These are phyloP conservation scores for Lasioglossum baleicum DNA, from an alignment of 1,140 invertebrate species.

Conservation along the genomic window DNA sequence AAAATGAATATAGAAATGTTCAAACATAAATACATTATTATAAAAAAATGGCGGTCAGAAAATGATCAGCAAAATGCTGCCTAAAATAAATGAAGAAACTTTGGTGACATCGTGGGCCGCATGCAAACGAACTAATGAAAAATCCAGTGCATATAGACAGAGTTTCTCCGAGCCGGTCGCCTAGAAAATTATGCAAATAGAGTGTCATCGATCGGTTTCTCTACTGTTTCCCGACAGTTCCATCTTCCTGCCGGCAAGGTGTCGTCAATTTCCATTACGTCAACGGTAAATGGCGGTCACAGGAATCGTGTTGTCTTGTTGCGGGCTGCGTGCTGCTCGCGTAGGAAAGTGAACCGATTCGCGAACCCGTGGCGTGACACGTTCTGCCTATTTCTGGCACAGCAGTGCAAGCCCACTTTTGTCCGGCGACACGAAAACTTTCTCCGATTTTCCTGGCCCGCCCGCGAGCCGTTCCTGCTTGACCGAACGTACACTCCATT, in stretches of 20 bases:
- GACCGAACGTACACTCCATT: too few relatives aligned
- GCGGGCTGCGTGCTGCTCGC: background rate
- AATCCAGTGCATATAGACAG: too few relatives aligned
- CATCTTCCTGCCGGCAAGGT: background rate
- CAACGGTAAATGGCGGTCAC: conserved; percentile 25
- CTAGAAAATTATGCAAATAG: conserved; percentile 1
- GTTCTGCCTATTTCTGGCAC: conserved; percentile 61
- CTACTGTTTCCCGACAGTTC: background rate
- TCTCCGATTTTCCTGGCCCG: conserved; percentile 67
- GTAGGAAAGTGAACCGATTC: conserved; percentile 70
- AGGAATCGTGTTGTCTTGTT: conserved; percentile 13
- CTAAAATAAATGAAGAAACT: too few relatives aligned
- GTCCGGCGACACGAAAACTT: conserved; percentile 64
- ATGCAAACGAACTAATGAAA: too few relatives aligned
- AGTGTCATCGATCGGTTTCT: conserved; percentile 18
- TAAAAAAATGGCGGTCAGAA: too few relatives aligned
- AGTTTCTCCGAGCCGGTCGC: too few relatives aligned
- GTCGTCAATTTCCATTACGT: conserved; percentile 44
- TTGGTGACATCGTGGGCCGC: too few relatives aligned
- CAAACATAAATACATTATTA: too few relatives aligned
- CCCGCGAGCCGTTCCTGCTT: background rate
- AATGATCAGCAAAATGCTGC: too few relatives aligned
- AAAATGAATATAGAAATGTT: too few relatives aligned
- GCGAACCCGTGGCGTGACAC: conserved; percentile 21
- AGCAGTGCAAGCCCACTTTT: conserved; percentile 46